These are phyloP conservation scores for Bombycilla garrulus DNA, from an alignment of 2,113 vertebrate genomes.

Conservation along the genomic window DNA sequence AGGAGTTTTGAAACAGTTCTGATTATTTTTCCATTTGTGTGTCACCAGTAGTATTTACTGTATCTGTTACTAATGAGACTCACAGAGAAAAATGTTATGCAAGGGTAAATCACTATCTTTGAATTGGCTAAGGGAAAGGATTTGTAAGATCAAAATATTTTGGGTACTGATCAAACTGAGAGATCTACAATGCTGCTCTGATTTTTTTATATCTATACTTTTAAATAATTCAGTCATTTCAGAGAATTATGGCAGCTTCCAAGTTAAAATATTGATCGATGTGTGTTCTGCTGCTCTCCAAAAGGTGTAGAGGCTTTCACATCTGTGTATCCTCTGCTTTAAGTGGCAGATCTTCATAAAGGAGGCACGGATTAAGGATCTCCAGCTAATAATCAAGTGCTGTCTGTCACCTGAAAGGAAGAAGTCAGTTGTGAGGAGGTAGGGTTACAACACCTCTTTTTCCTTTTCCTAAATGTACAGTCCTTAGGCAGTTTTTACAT, in stretches of 20 bases:
- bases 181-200: not conserved
- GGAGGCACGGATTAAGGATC: not conserved
- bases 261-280: not conserved
- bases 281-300: not conserved
- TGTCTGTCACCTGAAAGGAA: not conserved
- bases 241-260: not conserved
- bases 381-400: not conserved
- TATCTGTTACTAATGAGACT: not conserved
- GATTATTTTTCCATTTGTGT: not conserved
- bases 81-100: not conserved
- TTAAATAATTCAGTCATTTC: slow-evolving; percentile 1
- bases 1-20: not conserved
- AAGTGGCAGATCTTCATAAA: not conserved
- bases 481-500: not conserved
- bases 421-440: not conserved
- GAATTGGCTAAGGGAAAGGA: not conserved
- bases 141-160: not conserved
- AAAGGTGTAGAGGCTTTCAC: not conserved
- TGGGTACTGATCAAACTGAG: not conserved
- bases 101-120: not conserved
- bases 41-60: not conserved
- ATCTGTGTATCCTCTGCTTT: not conserved
- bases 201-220: not conserved
- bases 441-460: not conserved
- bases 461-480: not conserved